A percentile compares a stretch with the other conserved stretches of the same genome.
Conservation (phyloP, 2,797 vertebrate species). For the Epinephelus awoara region DNA sequence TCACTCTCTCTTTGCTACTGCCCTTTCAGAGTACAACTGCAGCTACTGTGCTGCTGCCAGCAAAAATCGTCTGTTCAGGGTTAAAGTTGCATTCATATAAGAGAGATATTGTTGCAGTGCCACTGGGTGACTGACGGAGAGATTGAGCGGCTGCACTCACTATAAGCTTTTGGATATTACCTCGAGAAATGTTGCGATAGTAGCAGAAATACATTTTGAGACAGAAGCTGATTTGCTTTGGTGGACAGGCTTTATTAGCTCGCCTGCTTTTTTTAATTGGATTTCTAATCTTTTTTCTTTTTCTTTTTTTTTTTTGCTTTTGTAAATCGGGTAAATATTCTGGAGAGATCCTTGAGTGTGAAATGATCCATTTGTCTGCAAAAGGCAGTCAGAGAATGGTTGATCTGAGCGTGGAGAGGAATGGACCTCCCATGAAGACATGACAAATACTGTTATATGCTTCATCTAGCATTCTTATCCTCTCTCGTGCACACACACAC, state of each 20-base stretch:
- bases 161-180: conserved; percentile 56
- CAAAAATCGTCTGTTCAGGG: conserved; percentile 47
- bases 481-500: conserved; percentile 19
- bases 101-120: conserved; percentile 60
- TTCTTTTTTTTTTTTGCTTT: conserved; percentile 34
- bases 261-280: conserved; percentile 54
- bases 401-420: conserved; percentile 62
- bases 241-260: conserved; percentile 52
- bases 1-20: conserved; percentile 18
- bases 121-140: conserved; percentile 49
- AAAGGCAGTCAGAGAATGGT: conserved; percentile 48
- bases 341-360: conserved; percentile 55
- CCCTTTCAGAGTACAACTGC: conserved; percentile 54
- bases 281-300: conserved; percentile 45
- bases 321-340: conserved; percentile 53
- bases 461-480: conserved; percentile 66
- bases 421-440: conserved; percentile 75
- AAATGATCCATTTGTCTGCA: conserved; percentile 68
- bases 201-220: conserved; percentile 37
- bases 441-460: conserved; percentile 82
- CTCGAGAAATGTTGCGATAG: conserved; percentile 34
- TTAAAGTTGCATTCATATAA: conserved; percentile 68
- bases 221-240: conserved; percentile 49
- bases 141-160: conserved; percentile 43
- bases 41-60: conserved; percentile 54